phyloP scores from a whole-genome alignment of 2,797 vertebrate genomes.

The Channallabes apus region DNA sequence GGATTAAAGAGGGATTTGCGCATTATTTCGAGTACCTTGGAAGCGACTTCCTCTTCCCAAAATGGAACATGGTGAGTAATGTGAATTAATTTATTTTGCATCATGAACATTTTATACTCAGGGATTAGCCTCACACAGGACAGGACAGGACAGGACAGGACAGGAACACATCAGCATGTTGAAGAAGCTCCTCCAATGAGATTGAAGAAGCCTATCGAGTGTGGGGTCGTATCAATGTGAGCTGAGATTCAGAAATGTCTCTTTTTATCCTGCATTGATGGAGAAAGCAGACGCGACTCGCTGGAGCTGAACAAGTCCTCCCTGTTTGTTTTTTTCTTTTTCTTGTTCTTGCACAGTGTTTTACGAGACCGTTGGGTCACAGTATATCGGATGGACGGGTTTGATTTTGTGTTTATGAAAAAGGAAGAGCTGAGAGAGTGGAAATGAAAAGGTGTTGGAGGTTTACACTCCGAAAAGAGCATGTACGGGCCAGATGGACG shows the following conservation, averaged over 20 bases:
- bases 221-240: not conserved
- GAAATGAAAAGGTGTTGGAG: conserved; percentile 49
- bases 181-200: conserved; percentile 3
- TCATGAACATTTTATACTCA: not conserved
- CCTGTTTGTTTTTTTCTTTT: not conserved
- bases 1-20: conserved; percentile 97
- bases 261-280: not conserved
- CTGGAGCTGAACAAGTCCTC: not conserved
- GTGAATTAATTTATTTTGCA: conserved; percentile 84
- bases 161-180: not conserved
- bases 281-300: not conserved
- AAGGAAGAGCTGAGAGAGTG: conserved; percentile 28
- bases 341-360: not conserved
- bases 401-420: conserved; percentile 11
- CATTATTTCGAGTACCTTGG: conserved; percentile 97
- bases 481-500: conserved; percentile 49
- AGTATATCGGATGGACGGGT: not conserved
- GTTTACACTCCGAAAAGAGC: conserved; percentile 40
- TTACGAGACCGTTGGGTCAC: not conserved
- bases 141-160: not conserved
- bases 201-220: conserved; percentile 1
- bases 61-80: conserved; percentile 97
- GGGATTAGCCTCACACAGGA: not conserved
- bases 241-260: not conserved
- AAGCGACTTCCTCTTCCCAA: conserved; percentile 95